These are phyloP conservation scores for Erebia palarica DNA, from an alignment of 2,888 invertebrate species.

Conservation along the genomic window DNA sequence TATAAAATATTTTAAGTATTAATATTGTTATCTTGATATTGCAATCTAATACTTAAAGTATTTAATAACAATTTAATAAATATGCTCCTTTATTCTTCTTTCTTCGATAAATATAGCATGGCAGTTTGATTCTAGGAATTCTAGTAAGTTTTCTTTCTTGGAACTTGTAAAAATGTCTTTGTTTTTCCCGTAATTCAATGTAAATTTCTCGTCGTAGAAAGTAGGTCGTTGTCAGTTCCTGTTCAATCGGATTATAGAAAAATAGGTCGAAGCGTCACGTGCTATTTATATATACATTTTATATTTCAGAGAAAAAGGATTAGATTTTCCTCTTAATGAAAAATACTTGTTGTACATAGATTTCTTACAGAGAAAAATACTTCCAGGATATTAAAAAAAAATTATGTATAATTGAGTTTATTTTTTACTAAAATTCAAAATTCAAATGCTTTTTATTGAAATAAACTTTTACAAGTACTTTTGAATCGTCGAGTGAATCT, in stretches of 20 bases:
- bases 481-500: no score
- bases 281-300: slow-evolving; percentile 1
- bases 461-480: no score
- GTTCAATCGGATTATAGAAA: slow-evolving; percentile 12
- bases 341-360: background rate
- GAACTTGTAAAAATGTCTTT: slow-evolving; percentile 15
- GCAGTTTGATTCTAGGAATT: background rate
- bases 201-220: slow-evolving; percentile 25
- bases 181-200: slow-evolving; percentile 22
- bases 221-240: slow-evolving; percentile 18
- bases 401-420: no score
- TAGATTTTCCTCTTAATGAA: background rate
- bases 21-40: background rate
- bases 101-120: no score
- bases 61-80: no score
- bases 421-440: no score
- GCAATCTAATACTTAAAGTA: no score
- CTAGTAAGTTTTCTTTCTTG: slow-evolving; percentile 3
- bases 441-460: no score
- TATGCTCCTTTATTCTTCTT: no score
- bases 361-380: background rate
- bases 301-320: slow-evolving; percentile 1
- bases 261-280: slow-evolving; percentile 11
- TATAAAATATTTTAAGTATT: background rate
- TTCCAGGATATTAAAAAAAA: no score